phyloP scores from a whole-genome alignment of 2,113 vertebrate genomes.

The Otolemur garnettii region DNA sequence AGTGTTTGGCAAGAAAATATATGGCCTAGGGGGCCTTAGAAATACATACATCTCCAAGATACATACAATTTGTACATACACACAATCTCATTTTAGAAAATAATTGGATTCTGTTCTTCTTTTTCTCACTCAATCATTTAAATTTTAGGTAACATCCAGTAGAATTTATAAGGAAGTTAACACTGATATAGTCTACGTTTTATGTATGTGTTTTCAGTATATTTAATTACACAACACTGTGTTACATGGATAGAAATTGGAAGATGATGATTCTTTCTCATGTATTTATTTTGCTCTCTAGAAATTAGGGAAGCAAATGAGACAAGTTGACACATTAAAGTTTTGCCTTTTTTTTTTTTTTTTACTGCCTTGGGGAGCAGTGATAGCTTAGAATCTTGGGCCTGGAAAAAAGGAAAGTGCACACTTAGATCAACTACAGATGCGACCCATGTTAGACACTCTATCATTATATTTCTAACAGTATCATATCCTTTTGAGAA shows the following conservation, averaged over 20 bases:
- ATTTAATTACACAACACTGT: neutral
- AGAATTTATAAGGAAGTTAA: slow-evolving; percentile 22
- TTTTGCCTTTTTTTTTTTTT: neutral
- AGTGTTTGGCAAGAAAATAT: neutral
- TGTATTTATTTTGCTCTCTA: neutral
- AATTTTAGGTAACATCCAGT: neutral
- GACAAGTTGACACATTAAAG: neutral
- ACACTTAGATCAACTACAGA: neutral
- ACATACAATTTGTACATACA: neutral
- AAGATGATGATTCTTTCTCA: neutral
- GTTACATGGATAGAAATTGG: neutral
- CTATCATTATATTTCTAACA: neutral
- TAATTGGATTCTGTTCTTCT: neutral
- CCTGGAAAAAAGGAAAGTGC: neutral
- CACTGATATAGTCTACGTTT: too few species aligned
- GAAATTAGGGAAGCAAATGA: neutral
- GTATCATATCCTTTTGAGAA: neutral
- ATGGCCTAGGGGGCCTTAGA: neutral
- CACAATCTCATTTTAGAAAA: neutral
- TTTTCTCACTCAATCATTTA: slow-evolving; percentile 14
- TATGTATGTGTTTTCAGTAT: neutral
- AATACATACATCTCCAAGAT: neutral
- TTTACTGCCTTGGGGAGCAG: neutral
- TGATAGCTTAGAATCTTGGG: neutral
- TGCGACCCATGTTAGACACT: neutral